phyloP scores from a whole-genome alignment of 1,140 invertebrate genomes.

The Campoletis sonorensis region DNA sequence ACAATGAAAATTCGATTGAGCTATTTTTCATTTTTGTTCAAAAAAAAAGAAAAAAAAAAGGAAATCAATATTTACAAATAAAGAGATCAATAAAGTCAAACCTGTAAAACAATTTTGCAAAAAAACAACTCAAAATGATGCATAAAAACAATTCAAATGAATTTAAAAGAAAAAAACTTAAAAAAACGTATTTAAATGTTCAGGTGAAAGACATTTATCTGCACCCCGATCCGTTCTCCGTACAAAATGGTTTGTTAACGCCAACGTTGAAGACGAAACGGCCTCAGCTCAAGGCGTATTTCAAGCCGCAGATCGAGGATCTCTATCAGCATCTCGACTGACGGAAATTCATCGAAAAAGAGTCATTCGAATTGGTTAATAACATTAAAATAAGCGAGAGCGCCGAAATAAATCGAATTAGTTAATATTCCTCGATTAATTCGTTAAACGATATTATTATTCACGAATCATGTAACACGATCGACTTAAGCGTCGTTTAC shows the following conservation, averaged over 20 bases:
- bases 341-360: slow-evolving; percentile 58
- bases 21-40: too few relatives aligned
- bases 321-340: slow-evolving; percentile 83
- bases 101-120: too few relatives aligned
- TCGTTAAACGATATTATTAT: slow-evolving; percentile 22
- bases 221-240: slow-evolving; percentile 94
- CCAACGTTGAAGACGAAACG: slow-evolving; percentile 97
- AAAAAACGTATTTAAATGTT: slow-evolving; percentile 48
- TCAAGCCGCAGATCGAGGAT: slow-evolving; percentile 93
- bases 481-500: slow-evolving; percentile 36
- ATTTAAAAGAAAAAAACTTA: neutral
- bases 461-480: slow-evolving; percentile 29
- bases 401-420: slow-evolving; percentile 17
- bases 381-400: neutral
- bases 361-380: neutral
- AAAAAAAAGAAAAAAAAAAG: too few relatives aligned
- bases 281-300: slow-evolving; percentile 91
- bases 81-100: too few relatives aligned
- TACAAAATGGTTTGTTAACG: slow-evolving; percentile 97
- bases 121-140: too few relatives aligned
- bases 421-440: slow-evolving; percentile 12
- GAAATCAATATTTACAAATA: too few relatives aligned
- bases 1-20: too few relatives aligned
- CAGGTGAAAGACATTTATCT: slow-evolving; percentile 97
- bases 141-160: neutral